Conservation (phyloP, 2,797 vertebrate species). For the Phoebastria nigripes region DNA sequence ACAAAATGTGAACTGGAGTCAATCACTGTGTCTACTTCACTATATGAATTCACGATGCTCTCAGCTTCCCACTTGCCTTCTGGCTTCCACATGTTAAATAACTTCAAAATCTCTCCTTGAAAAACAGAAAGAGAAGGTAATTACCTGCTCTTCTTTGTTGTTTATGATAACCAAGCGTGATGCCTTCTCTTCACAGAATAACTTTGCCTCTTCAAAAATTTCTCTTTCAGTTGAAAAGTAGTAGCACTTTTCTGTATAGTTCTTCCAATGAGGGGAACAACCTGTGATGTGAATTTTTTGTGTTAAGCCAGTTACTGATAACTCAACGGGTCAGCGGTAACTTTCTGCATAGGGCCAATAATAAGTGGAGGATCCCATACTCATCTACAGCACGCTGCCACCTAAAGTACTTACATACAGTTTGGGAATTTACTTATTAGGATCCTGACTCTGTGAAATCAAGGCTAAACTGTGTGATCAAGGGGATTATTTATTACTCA, state of each 20-base stretch:
- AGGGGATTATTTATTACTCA: not conserved
- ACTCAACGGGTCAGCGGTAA: not conserved
- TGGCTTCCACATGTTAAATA: not conserved
- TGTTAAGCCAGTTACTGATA: not conserved
- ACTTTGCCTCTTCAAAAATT: constrained; percentile 85
- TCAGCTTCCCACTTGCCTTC: not conserved
- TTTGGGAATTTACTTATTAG: not conserved
- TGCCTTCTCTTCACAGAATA: constrained; percentile 80
- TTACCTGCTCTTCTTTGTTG: constrained; percentile 88
- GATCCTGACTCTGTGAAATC: not conserved
- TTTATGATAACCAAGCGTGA: constrained; percentile 86
- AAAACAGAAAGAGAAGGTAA: not conserved
- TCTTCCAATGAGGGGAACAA: constrained; percentile 85
- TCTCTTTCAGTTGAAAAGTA: constrained; percentile 86
- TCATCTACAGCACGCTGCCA: not conserved
- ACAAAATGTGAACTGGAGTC: not conserved
- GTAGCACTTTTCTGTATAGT: constrained; percentile 89
- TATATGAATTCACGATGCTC: not conserved
- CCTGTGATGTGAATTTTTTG: constrained; percentile 68
- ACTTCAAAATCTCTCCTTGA: not conserved
- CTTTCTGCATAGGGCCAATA: not conserved
- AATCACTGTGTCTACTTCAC: not conserved
- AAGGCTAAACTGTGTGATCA: not conserved
- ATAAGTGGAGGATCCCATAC: not conserved
- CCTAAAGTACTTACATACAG: not conserved